Evolutionary conservation across 1,140 invertebrate genomes (phyloP).

Genomic region (Cydia amplana): DNA sequence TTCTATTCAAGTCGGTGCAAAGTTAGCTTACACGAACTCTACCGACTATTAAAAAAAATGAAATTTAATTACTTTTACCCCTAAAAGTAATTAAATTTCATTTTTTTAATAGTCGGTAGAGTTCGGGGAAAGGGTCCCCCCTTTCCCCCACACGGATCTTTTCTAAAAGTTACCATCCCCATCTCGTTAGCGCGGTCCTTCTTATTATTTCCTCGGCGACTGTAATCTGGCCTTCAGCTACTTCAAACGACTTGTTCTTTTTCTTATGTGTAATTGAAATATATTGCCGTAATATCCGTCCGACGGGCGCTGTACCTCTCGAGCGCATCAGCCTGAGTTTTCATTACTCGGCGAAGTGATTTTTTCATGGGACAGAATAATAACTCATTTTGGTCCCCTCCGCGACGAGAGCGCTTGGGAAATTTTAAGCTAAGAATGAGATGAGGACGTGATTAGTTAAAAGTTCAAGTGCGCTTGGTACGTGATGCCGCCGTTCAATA

Average conservation of each 20-base stretch:
- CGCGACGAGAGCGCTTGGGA: conserved; percentile 52
- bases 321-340: conserved; percentile 73
- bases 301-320: conserved; percentile 68
- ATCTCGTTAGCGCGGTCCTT: conserved; percentile 67
- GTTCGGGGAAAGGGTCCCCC: no score
- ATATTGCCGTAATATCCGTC: conserved; percentile 78
- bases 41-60: conserved; percentile 29
- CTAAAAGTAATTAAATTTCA: no score
- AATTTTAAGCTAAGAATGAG: conserved; percentile 51
- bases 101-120: no score
- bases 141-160: conserved; percentile 57
- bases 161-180: conserved; percentile 65
- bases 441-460: conserved; percentile 50
- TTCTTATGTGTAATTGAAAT: conserved; percentile 79
- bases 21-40: no score
- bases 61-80: conserved; percentile 50
- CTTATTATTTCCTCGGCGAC: conserved; percentile 73
- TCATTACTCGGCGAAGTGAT: conserved; percentile 75
- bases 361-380: conserved; percentile 74
- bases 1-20: no score
- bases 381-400: conserved; percentile 72
- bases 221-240: conserved; percentile 76
- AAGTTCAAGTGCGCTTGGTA: conserved; percentile 41
- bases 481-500: conserved; percentile 18
- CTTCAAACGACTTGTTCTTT: conserved; percentile 78